Base-by-base conservation (phyloP, 2,113 vertebrate species). In the Tachysurus vachellii region DNA sequence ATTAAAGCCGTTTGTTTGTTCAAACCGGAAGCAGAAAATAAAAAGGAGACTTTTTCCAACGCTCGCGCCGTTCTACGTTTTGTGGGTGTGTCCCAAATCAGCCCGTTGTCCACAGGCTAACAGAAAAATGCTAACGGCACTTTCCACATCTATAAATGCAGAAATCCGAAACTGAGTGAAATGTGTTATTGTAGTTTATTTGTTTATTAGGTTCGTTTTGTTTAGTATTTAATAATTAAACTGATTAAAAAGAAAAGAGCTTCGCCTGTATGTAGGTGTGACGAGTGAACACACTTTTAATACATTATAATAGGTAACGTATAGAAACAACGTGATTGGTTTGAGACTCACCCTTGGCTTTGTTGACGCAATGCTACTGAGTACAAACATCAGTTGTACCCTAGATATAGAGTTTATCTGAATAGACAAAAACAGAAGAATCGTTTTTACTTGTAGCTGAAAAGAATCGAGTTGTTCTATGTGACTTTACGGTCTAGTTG, bases 1-100 rank as follows among this genome's bases (percentile, higher is more conserved):
- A 42, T 75, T 71, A 42, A 71, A 36, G 68, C 77, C 64, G 76
- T 57, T 28, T 70, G 44, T 81, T 86, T 61, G n/a, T 53, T 53
- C 7, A 36, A 23, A 73, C 66, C 53, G 81, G 81, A 84, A 70
- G 50, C 5, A 50, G 47, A 50, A 7, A 54, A 50, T 31, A 19
- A 75, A 71, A 73, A n/a, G 26, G 14, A 17, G n/a, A 5, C 5
- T 16, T 75, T 36, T 84, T 84, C 83, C 83, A 75, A 82, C 86
- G 86, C 47, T 59, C 79, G 66, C 66, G 85, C 85, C 12, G 66
- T 76, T 83, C 44, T 12, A 5, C 80, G 59, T 10, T 7, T 36
- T 57, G 7, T 9, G 83, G 31, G 19, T 57, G 54, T 3, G 83
- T 84, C 21, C 44, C 68, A 73, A 84, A 73, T 59, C 54, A 23